Evolutionary conservation across 2,888 invertebrate genomes (phyloP), one percentile per base, ranked within the genome.

Genomic region (Ditylenchus weischeri): DNA sequence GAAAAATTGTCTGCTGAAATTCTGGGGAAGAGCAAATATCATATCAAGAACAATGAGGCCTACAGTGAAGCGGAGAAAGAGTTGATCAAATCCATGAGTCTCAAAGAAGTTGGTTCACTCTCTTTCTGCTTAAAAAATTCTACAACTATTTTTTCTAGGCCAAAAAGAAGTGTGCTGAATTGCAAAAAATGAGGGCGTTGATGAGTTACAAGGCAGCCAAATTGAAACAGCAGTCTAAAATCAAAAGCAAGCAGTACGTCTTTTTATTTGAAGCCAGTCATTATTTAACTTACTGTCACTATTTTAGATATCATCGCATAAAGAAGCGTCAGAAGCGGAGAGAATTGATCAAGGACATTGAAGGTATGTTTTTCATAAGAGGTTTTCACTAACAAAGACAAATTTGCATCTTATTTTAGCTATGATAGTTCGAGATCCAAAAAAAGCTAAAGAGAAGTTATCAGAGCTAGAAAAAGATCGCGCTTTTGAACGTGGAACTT

Each of bases 171-270:
- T 70, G 64, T 43, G 60, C 51, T 0, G 64, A 93, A 83, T 84
- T 90, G 69, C 90, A 91, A 11, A 90, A 89, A 83, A 84, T 93
- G 64, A 88, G 92, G 79, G 91, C 91, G 36, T 88, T 91, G 68
- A 89, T 93, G 83, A 91, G 92, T 3, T 93, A 92, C 79, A 89
- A 89, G 83, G 91, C 91, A 78, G 89, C 90, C 0, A 95, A 93
- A 84, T 90, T 91, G n/a, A 88, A 90, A 67, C 86, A 91, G 75
- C 90, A 90, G 80, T 91, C 90, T 75, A 94, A 93, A 86, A 98
- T 96, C 64, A 98, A 98, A 84, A 95, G 94, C 81, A 96, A 95
- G 86, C 92, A 90, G 86, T 94, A 78, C 69, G 80, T 65, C n/a
- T 23, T 21, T 5, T n/a, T 36, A 23, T 29, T 21, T 21, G 19